phyloP scores from a whole-genome alignment of 2,797 vertebrate species.

The Lindbergichthys nudifrons region DNA sequence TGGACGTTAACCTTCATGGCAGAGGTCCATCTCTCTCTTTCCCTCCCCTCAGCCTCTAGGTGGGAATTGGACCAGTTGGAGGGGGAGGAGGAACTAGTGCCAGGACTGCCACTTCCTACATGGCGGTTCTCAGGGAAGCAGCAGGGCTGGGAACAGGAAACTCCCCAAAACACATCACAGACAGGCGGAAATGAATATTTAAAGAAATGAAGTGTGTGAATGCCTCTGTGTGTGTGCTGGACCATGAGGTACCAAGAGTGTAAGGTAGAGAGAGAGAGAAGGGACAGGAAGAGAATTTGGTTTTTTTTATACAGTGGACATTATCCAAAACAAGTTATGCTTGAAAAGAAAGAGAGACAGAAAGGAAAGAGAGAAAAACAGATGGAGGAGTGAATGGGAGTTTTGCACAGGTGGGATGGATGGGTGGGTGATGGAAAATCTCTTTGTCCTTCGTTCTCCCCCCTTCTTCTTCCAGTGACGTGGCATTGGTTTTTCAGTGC shows the following conservation, averaged over 20 bases:
- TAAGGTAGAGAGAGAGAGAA: constrained; percentile 47
- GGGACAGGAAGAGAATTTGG: constrained; percentile 51
- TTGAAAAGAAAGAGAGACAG: constrained; percentile 57
- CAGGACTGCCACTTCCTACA: constrained; percentile 80
- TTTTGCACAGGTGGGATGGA: constrained; percentile 82
- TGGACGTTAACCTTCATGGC: constrained; percentile 57
- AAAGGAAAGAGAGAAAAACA: constrained; percentile 76
- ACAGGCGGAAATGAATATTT: constrained; percentile 83
- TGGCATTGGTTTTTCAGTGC: constrained; percentile 69
- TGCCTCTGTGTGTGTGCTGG: constrained; percentile 33
- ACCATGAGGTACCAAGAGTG: constrained; percentile 61
- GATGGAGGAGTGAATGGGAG: constrained; percentile 76
- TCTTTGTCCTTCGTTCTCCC: constrained; percentile 67
- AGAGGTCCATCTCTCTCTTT: constrained; percentile 37
- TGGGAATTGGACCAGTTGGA: constrained; percentile 57
- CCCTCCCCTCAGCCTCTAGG: constrained; percentile 39
- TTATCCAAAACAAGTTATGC: constrained; percentile 70
- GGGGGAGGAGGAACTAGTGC: constrained; percentile 58
- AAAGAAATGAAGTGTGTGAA: constrained; percentile 74
- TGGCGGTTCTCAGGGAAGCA: constrained; percentile 81
- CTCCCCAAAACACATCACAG: constrained; percentile 76
- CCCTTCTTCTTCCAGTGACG: constrained; percentile 71
- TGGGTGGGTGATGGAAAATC: constrained; percentile 77
- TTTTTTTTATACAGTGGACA: constrained; percentile 54
- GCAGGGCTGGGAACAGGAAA: constrained; percentile 81